Percentiles rank a stretch among this genome's conserved stretches.
Evolutionary conservation across 2,888 invertebrate species (phyloP).

Genomic region (Didymodactylos carnosus): DNA sequence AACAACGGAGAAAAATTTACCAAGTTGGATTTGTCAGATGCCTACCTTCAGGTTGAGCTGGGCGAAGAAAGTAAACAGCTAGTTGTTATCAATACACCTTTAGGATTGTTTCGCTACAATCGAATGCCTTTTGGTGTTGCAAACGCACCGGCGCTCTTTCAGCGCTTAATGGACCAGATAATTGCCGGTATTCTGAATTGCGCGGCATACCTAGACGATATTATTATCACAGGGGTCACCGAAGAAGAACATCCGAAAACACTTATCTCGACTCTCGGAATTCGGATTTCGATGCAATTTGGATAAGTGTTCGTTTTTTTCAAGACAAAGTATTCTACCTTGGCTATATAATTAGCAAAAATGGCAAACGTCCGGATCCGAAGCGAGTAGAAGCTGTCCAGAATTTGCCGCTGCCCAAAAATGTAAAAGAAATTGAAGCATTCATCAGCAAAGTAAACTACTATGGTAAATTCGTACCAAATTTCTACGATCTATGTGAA

Average conservation of each 20-base stretch:
- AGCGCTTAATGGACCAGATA: slow-evolving; percentile 19
- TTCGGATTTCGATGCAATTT: background rate
- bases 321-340: slow-evolving; percentile 18
- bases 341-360: slow-evolving; percentile 17
- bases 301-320: background rate
- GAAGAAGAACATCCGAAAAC: slow-evolving; percentile 16
- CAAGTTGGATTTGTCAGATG: slow-evolving; percentile 19
- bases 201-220: slow-evolving; percentile 18
- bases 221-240: slow-evolving; percentile 16
- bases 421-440: slow-evolving; percentile 19
- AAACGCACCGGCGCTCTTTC: slow-evolving; percentile 18
- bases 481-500: slow-evolving; percentile 17
- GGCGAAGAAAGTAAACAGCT: slow-evolving; percentile 16
- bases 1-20: slow-evolving; percentile 17
- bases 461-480: slow-evolving; percentile 21
- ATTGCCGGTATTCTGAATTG: slow-evolving; percentile 17
- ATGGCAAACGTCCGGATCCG: slow-evolving; percentile 18
- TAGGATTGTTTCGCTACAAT: slow-evolving; percentile 19
- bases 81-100: slow-evolving; percentile 18
- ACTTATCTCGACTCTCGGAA: background rate
- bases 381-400: slow-evolving; percentile 19
- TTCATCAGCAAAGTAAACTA: slow-evolving; percentile 22
- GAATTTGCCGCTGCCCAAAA: slow-evolving; percentile 19
- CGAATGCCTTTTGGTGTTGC: slow-evolving; percentile 19
- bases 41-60: slow-evolving; percentile 18